Conservation (phyloP, 2,888 invertebrate species). For the Agriotes lineatus region DNA sequence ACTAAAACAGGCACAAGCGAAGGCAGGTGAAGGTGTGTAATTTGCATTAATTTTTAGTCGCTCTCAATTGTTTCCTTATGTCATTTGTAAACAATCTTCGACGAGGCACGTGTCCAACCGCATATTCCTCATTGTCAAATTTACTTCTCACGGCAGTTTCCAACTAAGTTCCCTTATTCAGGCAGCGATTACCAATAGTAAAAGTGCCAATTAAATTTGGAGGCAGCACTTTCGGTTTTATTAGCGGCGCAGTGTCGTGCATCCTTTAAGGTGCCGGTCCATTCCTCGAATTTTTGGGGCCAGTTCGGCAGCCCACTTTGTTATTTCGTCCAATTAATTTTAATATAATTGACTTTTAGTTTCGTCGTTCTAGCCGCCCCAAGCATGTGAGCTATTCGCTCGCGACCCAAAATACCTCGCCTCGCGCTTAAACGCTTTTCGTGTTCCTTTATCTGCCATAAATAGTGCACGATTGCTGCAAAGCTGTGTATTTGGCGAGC, state of each 20-base stretch:
- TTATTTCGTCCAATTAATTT: slow-evolving; percentile 61
- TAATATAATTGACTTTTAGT: slow-evolving; percentile 61
- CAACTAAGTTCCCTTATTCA: no score
- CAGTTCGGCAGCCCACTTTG: slow-evolving; percentile 53
- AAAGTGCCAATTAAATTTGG: slow-evolving; percentile 38
- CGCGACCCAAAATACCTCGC: slow-evolving; percentile 9
- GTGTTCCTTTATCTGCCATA: background rate
- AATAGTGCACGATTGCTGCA: slow-evolving; percentile 3
- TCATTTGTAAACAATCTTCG: no score
- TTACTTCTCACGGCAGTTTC: no score
- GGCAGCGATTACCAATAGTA: slow-evolving; percentile 16
- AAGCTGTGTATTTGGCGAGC: background rate
- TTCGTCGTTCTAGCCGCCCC: slow-evolving; percentile 41
- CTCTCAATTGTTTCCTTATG: no score
- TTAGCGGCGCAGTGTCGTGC: slow-evolving; percentile 37
- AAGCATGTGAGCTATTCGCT: slow-evolving; percentile 32
- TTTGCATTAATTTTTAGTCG: no score
- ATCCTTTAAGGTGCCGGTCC: slow-evolving; percentile 43
- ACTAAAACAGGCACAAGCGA: no score
- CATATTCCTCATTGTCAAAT: no score
- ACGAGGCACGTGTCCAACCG: no score
- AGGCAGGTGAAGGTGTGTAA: no score
- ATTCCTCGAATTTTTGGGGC: slow-evolving; percentile 41
- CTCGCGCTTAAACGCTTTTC: slow-evolving; percentile 6
- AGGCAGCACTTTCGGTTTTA: slow-evolving; percentile 38